phyloP scores from a whole-genome alignment of 2,797 vertebrate genomes.

The Myoxocephalus aenaeus region DNA sequence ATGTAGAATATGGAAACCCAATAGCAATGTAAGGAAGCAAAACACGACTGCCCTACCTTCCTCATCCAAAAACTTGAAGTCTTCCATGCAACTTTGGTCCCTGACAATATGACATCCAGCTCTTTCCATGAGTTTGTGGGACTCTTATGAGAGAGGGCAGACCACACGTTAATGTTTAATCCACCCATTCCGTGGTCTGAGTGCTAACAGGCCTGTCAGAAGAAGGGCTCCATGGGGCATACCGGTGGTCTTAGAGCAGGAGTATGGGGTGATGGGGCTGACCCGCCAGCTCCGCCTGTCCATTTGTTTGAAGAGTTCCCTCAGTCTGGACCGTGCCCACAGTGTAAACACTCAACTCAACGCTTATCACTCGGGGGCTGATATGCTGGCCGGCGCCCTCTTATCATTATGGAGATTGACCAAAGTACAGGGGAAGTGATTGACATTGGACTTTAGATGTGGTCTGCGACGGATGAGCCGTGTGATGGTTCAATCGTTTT shows the following conservation, averaged over 20 bases:
- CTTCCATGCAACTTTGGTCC: constrained; percentile 32
- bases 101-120: constrained; percentile 44
- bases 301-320: constrained; percentile 63
- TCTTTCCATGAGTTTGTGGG: constrained; percentile 27
- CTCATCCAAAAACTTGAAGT: constrained; percentile 34
- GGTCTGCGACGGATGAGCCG: constrained; percentile 40
- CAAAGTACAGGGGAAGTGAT: constrained; percentile 76
- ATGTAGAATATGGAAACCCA: neutral
- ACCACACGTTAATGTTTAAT: constrained; percentile 76
- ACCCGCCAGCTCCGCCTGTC: constrained; percentile 34
- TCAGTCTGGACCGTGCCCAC: constrained; percentile 51
- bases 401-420: constrained; percentile 70
- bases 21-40: neutral
- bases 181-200: constrained; percentile 62
- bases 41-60: constrained; percentile 56
- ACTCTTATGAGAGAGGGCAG: constrained; percentile 24
- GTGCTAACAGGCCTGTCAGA: constrained; percentile 60
- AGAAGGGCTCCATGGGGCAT: constrained; percentile 29
- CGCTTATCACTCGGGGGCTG: constrained; percentile 68
- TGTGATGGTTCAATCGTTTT: constrained; percentile 33
- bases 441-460: constrained; percentile 68
- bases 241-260: constrained; percentile 47
- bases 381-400: constrained; percentile 58
- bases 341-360: constrained; percentile 71
- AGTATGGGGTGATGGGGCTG: constrained; percentile 64